A percentile compares a stretch with the other conserved stretches of the same genome.
Evolutionary conservation across 2,797 vertebrate genomes (phyloP).

Genomic region (Chelidonichthys spinosus): DNA sequence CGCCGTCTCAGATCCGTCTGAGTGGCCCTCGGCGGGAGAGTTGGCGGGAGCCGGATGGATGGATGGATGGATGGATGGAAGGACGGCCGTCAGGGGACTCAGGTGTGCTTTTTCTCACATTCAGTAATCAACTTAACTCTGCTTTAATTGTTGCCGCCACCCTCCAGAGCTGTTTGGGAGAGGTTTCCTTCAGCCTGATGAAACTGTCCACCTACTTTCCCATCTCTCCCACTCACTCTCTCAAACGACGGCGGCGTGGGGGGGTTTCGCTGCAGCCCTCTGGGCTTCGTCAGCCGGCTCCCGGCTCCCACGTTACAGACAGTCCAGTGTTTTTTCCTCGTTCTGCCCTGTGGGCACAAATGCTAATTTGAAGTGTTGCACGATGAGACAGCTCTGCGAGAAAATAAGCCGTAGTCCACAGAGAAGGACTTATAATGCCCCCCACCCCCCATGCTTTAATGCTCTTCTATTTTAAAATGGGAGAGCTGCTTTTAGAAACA

Average conservation of each 20-base stretch:
- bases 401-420: constrained; percentile 64
- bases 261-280: constrained; percentile 25
- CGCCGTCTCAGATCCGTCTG: background rate
- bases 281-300: constrained; percentile 75
- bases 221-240: constrained; percentile 47
- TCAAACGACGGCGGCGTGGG: constrained; percentile 17
- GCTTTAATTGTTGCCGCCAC: constrained; percentile 49
- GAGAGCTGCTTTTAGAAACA: constrained; percentile 63
- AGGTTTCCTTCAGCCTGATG: constrained; percentile 48
- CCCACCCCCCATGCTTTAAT: constrained; percentile 54
- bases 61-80: background rate
- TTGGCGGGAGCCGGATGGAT: too few relatives aligned
- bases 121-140: constrained; percentile 50
- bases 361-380: constrained; percentile 79
- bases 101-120: constrained; percentile 54
- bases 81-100: constrained; percentile 23
- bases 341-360: constrained; percentile 70
- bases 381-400: constrained; percentile 73
- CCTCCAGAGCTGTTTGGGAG: constrained; percentile 40
- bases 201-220: constrained; percentile 61
- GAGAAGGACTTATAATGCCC: constrained; percentile 65
- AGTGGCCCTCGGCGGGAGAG: background rate
- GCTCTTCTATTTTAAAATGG: constrained; percentile 56
- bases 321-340: constrained; percentile 70
- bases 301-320: constrained; percentile 71